Evolutionary conservation across 2,888 invertebrate species (phyloP), one percentile per base, ranked within the genome.

Genomic region (Orthosia gracilis): DNA sequence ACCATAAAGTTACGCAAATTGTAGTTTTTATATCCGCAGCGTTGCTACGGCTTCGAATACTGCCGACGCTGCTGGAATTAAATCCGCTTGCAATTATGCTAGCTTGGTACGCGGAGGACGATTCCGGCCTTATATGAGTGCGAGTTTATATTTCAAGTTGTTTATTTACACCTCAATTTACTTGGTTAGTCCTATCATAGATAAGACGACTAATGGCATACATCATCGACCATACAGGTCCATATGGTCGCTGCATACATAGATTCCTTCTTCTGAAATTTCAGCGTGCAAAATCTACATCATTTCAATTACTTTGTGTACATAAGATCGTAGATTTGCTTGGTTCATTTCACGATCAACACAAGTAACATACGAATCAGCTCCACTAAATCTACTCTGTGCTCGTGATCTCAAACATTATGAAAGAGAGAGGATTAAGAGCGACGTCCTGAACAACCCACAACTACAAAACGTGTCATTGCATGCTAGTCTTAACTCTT

Each of bases 51-150:
- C 70, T 82, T 82, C 81, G 21, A 61, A 65, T 61, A 74, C 66
- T 76, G 81, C 65, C 50, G 70, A 84, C 67, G 31, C 17, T 26
- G 64, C 85, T 58, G 40, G 70, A 84, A 81, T 62, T 65, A 82
- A 82, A 82, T 82, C 82, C 82, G 66, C 76, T 81, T 84, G 82
- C 84, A 80, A 82, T 80, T 81, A 84, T 82, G 68, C 70, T 75
- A 15, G 54, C 76, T 81, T 81, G 50, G 76, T 82, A 84, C 67
- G 59, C 59, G 21, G 23, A 31, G 61, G 58, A 61, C 50, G 59
- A 67, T 69, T 68, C 69, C 64, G 45, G 59, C 70, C 4, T 66
- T 54, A 52, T 69, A 40, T 45, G 47, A 63, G 31, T 40, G 55
- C 13, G 7, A 54, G 21, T 45, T 54, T 40, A 49, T n/a, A 45